Percentiles rank a stretch among this genome's conserved stretches.
Evolutionary conservation across 2,888 invertebrate genomes (phyloP).

Genomic region (Eledona agricola): DNA sequence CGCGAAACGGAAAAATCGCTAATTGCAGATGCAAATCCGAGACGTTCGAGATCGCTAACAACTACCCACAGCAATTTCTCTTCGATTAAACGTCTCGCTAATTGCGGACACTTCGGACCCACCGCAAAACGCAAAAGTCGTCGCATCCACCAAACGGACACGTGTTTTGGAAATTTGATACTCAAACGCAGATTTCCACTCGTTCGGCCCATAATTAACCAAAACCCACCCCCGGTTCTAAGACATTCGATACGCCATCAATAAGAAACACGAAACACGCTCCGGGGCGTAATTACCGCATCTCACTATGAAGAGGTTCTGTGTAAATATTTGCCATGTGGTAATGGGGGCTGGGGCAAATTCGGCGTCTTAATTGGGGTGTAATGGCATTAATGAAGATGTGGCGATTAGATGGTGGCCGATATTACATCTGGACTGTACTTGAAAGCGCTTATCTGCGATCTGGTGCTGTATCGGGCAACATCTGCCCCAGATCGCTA

Average conservation of each 20-base stretch:
- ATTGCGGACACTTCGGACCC: too few species aligned
- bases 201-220: too few species aligned
- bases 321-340: constrained; percentile 56
- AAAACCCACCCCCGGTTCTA: too few species aligned
- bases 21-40: too few species aligned
- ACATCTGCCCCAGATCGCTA: constrained; percentile 51
- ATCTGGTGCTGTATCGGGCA: constrained; percentile 46
- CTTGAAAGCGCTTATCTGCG: constrained; percentile 44
- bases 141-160: too few species aligned
- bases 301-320: constrained; percentile 26
- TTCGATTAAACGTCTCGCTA: too few species aligned
- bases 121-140: too few species aligned
- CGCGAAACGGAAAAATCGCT: too few species aligned
- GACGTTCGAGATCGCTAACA: too few species aligned
- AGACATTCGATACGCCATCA: constrained; percentile 36
- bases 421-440: constrained; percentile 29
- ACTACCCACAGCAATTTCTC: too few species aligned
- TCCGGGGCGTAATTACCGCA: constrained; percentile 39
- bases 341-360: constrained; percentile 42
- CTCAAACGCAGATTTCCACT: too few species aligned
- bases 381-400: constrained; percentile 32
- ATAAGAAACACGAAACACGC: constrained; percentile 46
- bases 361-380: constrained; percentile 7
- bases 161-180: too few species aligned
- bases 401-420: constrained; percentile 33